Evolutionary conservation across 2,888 invertebrate genomes (phyloP), one percentile per base, ranked within the genome.

Genomic region (Venusia cambrica): DNA sequence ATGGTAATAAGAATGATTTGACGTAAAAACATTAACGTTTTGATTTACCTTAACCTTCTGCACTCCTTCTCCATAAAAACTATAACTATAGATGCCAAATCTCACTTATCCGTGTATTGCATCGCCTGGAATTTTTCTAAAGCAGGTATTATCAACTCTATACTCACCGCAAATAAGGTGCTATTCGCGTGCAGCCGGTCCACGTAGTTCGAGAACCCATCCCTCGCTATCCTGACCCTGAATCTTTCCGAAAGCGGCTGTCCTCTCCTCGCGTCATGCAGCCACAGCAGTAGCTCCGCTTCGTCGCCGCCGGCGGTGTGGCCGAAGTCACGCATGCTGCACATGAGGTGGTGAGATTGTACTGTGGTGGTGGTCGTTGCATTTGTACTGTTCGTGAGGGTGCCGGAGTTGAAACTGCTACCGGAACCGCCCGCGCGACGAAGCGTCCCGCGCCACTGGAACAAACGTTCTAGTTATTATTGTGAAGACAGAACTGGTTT

Each of bases 251-350:
- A 96, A 41, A 97, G 88, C 48, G 94, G 95, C 57, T 92, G 93
- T 57, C 89, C 91, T 58, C 92, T 90, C 53, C 91, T 90, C 8
- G 92, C 91, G 70, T 97, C 97, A 72, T 94, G 97, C 0, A 97
- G 83, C 61, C 94, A 95, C 59, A 97, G 93, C 56, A 94, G 92
- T 6, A 97, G 90, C 76, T 97, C 97, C 0, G 95, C 94, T 65
- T 97, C 96, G 73, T 97, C 96, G 0, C 95, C 96, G 0, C 95
- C 94, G 1, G 96, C 92, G 28, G 94, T 93, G 69, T 94, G 94
- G 0, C 95, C 95, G 68, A 97, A 97, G 73, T 96, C 95, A 6
- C 95, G 87, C 73, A 73, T 73, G 63, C 94, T 94, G 73, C 96
- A 93, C 76, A 95, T 79, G 29, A 97, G 87, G 74, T 97, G 77